A percentile compares a stretch with the other conserved stretches of the same genome.
These are phyloP conservation scores for Trisateles emortualis DNA, from an alignment of 2,888 invertebrate genomes.

Conservation along the genomic window DNA sequence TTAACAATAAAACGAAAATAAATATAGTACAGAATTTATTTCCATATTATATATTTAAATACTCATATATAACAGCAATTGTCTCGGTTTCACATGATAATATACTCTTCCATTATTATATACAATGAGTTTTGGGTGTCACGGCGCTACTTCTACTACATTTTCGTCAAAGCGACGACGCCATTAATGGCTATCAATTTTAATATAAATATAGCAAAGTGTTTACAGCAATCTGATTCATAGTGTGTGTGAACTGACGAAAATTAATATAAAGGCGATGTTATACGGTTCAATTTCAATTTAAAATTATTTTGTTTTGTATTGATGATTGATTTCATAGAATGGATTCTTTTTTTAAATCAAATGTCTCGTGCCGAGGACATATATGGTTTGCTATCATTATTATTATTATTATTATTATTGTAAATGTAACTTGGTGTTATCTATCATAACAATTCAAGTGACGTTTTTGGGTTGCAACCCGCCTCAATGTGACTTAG, in stretches of 20 bases:
- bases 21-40: constrained; percentile 83
- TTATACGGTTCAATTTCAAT: background rate
- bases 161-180: constrained; percentile 7
- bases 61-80: constrained; percentile 80
- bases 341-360: too few relatives aligned
- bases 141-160: constrained; percentile 27
- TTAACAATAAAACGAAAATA: constrained; percentile 56
- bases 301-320: too few relatives aligned
- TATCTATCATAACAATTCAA: too few relatives aligned
- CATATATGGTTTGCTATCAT: too few relatives aligned
- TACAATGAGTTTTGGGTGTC: constrained; percentile 68
- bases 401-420: too few relatives aligned
- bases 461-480: too few relatives aligned
- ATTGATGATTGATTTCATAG: too few relatives aligned
- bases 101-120: constrained; percentile 76
- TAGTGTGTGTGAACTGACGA: background rate
- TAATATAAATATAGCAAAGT: constrained; percentile 2
- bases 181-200: constrained; percentile 15
- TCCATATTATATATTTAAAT: constrained; percentile 81
- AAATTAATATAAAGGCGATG: constrained; percentile 3
- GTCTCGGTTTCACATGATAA: constrained; percentile 62
- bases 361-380: too few relatives aligned
- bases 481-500: too few relatives aligned
- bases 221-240: background rate
- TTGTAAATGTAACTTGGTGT: too few relatives aligned